Conservation (phyloP, 2,797 vertebrate species). For the Tangara arthus region DNA sequence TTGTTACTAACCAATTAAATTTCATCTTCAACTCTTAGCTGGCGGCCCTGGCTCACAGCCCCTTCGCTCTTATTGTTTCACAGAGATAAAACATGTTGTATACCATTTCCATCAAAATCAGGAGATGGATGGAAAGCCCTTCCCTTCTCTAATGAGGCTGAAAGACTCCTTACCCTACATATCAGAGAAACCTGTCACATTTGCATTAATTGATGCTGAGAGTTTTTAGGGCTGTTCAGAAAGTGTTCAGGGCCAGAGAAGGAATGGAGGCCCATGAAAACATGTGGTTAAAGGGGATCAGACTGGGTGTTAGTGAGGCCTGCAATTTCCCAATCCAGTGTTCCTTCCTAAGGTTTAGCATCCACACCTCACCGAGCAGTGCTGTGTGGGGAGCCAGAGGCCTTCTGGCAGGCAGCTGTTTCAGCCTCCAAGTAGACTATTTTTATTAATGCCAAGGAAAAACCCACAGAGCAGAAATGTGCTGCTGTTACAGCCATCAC, state of each 20-base stretch:
- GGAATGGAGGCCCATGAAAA: not conserved
- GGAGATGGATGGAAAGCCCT: constrained; percentile 43
- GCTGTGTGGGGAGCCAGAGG: not conserved
- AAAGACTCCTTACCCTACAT: constrained; percentile 38
- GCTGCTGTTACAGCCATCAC: constrained; percentile 14
- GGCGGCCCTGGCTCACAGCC: constrained; percentile 45
- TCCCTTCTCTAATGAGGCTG: constrained; percentile 47
- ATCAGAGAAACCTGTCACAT: constrained; percentile 52
- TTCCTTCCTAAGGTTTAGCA: not conserved
- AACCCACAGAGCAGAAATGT: not conserved
- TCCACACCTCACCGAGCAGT: not conserved
- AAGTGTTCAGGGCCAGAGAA: not conserved
- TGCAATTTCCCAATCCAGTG: not conserved
- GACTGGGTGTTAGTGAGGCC: not conserved
- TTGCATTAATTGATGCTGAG: constrained; percentile 37
- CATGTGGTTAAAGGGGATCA: not conserved
- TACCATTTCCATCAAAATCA: constrained; percentile 46
- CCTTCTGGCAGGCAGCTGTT: not conserved
- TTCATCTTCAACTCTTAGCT: constrained; percentile 62
- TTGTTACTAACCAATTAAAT: constrained; percentile 69
- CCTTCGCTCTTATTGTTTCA: constrained; percentile 40
- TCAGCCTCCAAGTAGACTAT: not conserved
- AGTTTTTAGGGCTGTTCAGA: constrained; percentile 27
- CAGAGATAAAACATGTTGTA: constrained; percentile 38
- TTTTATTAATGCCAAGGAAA: not conserved